Evolutionary conservation across 2,797 vertebrate species (phyloP), one percentile per base, ranked within the genome.

Genomic region (Gouania willdenowi): DNA sequence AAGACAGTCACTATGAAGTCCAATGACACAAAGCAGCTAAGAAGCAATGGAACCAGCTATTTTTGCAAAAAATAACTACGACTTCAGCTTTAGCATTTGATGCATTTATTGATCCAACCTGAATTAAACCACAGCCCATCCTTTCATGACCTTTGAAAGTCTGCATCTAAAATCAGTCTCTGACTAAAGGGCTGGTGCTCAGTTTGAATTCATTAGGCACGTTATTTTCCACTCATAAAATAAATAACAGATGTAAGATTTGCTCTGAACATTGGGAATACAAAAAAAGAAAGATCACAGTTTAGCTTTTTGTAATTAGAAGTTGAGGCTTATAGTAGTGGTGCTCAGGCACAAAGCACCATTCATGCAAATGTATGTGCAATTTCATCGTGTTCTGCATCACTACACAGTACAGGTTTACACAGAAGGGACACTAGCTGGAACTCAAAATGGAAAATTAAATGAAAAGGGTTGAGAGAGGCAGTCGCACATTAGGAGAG

Each of bases 371-470:
- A 36, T 23, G 23, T 21, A 23, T 37, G 21, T 26, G 17, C 11
- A 37, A 22, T 38, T 22, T 25, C 24, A 12, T 51, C 22, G 21
- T 29, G 4, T 26, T 50, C 17, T 36, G 22, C 17, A 37, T 48
- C 28, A 26, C 4, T 25, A 26, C 25, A 15, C 17, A 34, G 19
- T 29, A 33, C 15, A 11, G 31, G 22, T 37, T 18, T 23, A 12
- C 17, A 32, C 32, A 32, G 44, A 32, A 18, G 33, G 38, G 14
- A 12, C 24, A 26, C 26, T 6, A 26, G 26, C 26, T 26, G 10
- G 12, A 26, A 26, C 40, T 33, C 22, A 17, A 21, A 17, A n/a
- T n/a, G n/a, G n/a, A n/a, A n/a, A n/a, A n/a, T n/a, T 10, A 26
- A 3, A 13, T 6, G 9, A 13, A 16, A 11, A 12, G 13, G 26